Evolutionary conservation across 2,888 invertebrate genomes (phyloP), one percentile per base, ranked within the genome.

Genomic region (Lysandra coridon): DNA sequence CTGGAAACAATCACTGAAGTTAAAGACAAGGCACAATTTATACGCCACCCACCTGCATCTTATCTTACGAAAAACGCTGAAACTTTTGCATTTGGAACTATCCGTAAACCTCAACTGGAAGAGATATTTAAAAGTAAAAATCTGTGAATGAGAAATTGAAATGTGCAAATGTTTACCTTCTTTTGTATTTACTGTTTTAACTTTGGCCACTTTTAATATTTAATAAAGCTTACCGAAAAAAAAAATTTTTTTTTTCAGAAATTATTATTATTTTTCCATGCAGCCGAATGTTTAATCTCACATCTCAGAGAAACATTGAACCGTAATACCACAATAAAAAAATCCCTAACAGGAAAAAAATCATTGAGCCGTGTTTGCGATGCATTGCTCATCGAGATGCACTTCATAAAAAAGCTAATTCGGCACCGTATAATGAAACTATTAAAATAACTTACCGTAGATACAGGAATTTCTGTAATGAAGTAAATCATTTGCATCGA

Each of bases 41-140:
- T 84, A 10, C 85, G 83, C 17, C 84, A 85, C 1, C 5, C 87
- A 14, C 83, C 87, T 6, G 80, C 85, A 1, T 84, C 86, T 0
- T 82, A 86, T 76, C 80, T 90, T 77, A 75, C 80, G 0, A 82
- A 83, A 79, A 79, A 79, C 1, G 62, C 85, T 0, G 83, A 81
- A n/a, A 84, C 86, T 0, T 92, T 93, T 80, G 90, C 86, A 0
- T 84, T 83, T 0, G 86, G 87, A 0, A 84, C 90, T 80, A 91
- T 89, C 1, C 81, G 81, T 62, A 89, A 90, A 4, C 88, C 90
- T 1, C 85, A 89, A 78, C 83, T 93, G 23, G 82, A 87, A 81
- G 89, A 92, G 82, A 85, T 92, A 83, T 93, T 92, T 80, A 87
- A 82, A 79, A 90, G 85, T 82, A 81, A 86, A 10, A 85, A 49